phyloP scores from a whole-genome alignment of 2,797 vertebrate genomes.

The Psittacula echo region DNA sequence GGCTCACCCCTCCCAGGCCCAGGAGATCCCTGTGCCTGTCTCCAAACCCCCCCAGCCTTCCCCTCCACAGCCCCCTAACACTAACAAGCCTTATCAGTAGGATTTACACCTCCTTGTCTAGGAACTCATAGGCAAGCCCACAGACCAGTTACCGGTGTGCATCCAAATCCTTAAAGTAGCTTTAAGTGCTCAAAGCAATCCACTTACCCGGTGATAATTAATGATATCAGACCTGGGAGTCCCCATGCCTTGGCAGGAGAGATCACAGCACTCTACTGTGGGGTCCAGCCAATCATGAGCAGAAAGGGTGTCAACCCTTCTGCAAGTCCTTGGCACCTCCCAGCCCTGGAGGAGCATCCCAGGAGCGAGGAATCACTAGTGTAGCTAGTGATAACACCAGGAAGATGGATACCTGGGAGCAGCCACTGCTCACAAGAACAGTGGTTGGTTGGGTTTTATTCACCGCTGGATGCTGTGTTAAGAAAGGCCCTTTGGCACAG shows the following conservation, averaged over 20 bases:
- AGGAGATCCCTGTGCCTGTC: conserved; percentile 57
- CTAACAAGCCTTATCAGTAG: conserved; percentile 70
- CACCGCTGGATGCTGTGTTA: rapidly evolving
- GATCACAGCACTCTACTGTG: neutral
- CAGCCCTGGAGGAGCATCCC: rapidly evolving
- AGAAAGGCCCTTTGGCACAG: neutral
- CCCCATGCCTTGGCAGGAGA: neutral
- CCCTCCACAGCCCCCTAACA: conserved; percentile 39
- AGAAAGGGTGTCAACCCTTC: neutral
- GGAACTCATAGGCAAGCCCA: conserved; percentile 23
- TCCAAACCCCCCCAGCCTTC: neutral
- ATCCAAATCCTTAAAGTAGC: conserved; percentile 59
- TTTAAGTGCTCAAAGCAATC: conserved; percentile 59
- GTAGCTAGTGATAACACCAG: neutral
- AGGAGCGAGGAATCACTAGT: neutral
- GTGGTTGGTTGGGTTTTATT: neutral
- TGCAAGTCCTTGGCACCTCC: neutral
- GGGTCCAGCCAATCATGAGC: rapidly evolving
- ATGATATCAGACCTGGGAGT: neutral
- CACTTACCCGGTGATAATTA: neutral
- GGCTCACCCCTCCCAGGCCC: neutral
- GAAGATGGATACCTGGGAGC: neutral
- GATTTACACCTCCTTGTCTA: conserved; percentile 73
- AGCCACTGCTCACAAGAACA: rapidly evolving
- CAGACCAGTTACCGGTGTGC: neutral